These are phyloP conservation scores for Otolemur crassicaudatus DNA, from an alignment of 2,797 vertebrate genomes.

Conservation along the genomic window DNA sequence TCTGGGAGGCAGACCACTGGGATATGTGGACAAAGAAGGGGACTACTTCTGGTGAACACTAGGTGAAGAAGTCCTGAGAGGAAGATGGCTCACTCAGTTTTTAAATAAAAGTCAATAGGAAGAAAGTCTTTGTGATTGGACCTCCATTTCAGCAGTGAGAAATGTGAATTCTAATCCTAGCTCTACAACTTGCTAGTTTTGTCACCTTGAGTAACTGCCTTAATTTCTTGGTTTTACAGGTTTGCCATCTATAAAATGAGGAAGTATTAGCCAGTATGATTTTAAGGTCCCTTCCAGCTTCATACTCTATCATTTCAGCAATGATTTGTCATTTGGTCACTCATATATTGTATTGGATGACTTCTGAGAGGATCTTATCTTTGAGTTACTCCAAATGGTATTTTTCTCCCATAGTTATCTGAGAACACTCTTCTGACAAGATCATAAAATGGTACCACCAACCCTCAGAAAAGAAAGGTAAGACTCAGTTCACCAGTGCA, in stretches of 20 bases:
- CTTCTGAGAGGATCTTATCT: slow-evolving; percentile 42
- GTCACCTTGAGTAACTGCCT: neutral
- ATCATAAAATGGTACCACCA: slow-evolving; percentile 44
- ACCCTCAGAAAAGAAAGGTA: slow-evolving; percentile 32
- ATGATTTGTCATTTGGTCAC: neutral
- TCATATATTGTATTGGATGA: slow-evolving; percentile 1
- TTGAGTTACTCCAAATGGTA: slow-evolving; percentile 62
- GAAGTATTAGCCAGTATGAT: neutral
- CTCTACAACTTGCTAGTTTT: neutral
- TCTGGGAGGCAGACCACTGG: neutral
- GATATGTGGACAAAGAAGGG: neutral
- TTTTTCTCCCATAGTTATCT: neutral
- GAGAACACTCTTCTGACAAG: slow-evolving; percentile 3
- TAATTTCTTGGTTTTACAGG: slow-evolving; percentile 18
- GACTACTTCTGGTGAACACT: neutral
- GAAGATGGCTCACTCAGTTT: slow-evolving; percentile 1
- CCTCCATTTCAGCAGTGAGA: neutral
- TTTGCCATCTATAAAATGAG: slow-evolving; percentile 29
- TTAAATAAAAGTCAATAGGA: slow-evolving; percentile 24
- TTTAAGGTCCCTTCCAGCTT: slow-evolving; percentile 16
- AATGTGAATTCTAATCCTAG: neutral
- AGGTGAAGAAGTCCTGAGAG: neutral
- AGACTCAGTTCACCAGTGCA: neutral
- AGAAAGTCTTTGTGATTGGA: neutral
- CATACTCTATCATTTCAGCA: slow-evolving; percentile 12